Evolutionary conservation across 2,888 invertebrate species (phyloP).

Genomic region (Leistus spinibarbis): DNA sequence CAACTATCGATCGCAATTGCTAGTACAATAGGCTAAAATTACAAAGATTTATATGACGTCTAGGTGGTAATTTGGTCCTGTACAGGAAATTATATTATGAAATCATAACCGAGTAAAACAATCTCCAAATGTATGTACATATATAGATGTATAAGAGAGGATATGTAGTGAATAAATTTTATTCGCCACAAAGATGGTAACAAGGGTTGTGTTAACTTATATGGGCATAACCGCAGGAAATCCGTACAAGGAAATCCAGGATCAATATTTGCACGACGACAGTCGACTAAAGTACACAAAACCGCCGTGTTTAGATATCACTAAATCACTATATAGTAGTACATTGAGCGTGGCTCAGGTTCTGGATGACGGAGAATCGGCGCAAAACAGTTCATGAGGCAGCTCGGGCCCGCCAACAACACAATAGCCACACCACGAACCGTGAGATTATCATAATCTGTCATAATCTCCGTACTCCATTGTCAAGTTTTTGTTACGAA

Average conservation of each 20-base stretch:
- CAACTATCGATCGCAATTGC: too few relatives aligned
- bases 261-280: constrained; percentile 25
- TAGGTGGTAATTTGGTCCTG: too few relatives aligned
- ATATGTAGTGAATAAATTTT: constrained; percentile 11
- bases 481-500: constrained; percentile 42
- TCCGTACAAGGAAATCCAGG: constrained; percentile 15
- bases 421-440: constrained; percentile 29
- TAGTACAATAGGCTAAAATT: too few relatives aligned
- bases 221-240: constrained; percentile 9
- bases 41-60: too few relatives aligned
- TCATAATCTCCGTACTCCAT: constrained; percentile 42
- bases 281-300: constrained; percentile 37
- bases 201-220: constrained; percentile 1
- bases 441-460: constrained; percentile 44
- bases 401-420: neutral
- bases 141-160: neutral
- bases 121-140: too few relatives aligned
- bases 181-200: neutral
- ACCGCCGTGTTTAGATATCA: constrained; percentile 35
- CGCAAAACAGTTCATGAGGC: constrained; percentile 21
- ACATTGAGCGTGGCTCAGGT: neutral
- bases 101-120: too few relatives aligned
- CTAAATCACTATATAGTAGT: constrained; percentile 29
- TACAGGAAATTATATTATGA: too few relatives aligned
- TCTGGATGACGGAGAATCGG: neutral